A percentile compares a stretch with the other conserved stretches of the same genome.
These are phyloP conservation scores for Leptinotarsa juncta DNA, from an alignment of 2,888 invertebrate species.

Conservation along the genomic window DNA sequence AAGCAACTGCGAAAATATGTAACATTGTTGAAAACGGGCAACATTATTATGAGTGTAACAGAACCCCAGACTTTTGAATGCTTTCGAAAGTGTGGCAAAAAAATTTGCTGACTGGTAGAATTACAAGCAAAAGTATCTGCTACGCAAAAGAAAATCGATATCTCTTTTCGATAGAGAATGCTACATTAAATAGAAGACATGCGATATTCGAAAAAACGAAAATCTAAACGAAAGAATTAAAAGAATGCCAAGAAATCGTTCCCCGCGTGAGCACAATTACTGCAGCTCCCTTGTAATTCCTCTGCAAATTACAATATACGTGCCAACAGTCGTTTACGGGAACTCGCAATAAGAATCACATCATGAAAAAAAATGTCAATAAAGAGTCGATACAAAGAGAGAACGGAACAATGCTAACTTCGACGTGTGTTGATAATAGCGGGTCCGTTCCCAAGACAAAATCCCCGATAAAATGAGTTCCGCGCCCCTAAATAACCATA, in stretches of 20 bases:
- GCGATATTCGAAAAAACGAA: too few relatives aligned
- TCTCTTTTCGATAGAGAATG: too few relatives aligned
- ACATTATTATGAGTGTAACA: too few relatives aligned
- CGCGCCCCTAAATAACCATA: constrained; percentile 60
- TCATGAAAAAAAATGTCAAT: constrained; percentile 36
- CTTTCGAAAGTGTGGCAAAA: too few relatives aligned
- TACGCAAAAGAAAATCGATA: too few relatives aligned
- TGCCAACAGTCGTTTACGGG: constrained; percentile 11
- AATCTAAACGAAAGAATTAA: not conserved
- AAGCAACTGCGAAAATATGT: too few relatives aligned
- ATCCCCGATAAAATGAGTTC: constrained; percentile 50
- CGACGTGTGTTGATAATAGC: constrained; percentile 49
- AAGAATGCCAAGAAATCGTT: not conserved
- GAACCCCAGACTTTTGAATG: too few relatives aligned
- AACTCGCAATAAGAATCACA: constrained; percentile 14
- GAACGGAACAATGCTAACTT: constrained; percentile 36
- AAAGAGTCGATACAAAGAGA: constrained; percentile 42
- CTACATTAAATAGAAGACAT: too few relatives aligned
- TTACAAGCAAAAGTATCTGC: too few relatives aligned
- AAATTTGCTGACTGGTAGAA: too few relatives aligned
- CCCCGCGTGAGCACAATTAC: not conserved
- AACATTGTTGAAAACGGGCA: too few relatives aligned
- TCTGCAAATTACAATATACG: constrained; percentile 16
- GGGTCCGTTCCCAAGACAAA: constrained; percentile 47
- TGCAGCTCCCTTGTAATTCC: constrained; percentile 1